A percentile compares a stretch with the other conserved stretches of the same genome.
Conservation (phyloP, 2,797 vertebrate species). For the Pseudomugil gertrudae region DNA sequence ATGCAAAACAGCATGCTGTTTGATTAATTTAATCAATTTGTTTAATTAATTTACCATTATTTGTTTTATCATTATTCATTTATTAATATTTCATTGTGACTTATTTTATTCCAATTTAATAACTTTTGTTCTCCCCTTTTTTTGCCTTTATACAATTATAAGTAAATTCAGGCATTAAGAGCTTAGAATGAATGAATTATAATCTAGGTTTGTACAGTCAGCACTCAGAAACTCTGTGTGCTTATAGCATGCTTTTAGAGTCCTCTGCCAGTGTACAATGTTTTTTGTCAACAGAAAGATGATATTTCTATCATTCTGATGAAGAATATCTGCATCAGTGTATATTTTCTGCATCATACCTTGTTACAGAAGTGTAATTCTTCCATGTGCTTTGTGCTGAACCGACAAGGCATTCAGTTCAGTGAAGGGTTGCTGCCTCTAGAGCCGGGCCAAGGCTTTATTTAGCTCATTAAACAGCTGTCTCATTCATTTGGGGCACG, state of each 20-base stretch:
- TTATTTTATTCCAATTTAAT: not conserved
- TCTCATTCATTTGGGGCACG: slow-evolving; percentile 62
- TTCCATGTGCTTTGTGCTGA: slow-evolving; percentile 52
- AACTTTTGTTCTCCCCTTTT: not conserved
- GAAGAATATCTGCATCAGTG: slow-evolving; percentile 50
- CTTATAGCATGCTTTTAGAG: too few relatives aligned
- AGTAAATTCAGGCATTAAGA: not conserved
- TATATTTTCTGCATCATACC: slow-evolving; percentile 38
- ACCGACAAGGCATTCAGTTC: slow-evolving; percentile 57
- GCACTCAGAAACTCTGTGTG: not conserved
- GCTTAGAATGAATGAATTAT: slow-evolving; percentile 1
- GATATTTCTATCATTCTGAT: slow-evolving; percentile 20
- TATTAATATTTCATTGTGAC: too few relatives aligned
- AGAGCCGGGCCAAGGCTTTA: slow-evolving; percentile 67
- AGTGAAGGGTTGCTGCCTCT: slow-evolving; percentile 52
- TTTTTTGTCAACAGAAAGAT: slow-evolving; percentile 11
- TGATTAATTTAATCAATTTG: not conserved
- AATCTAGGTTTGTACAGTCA: not conserved
- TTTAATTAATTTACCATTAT: too few relatives aligned
- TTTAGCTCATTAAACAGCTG: slow-evolving; percentile 81
- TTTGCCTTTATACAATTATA: not conserved
- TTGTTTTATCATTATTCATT: too few relatives aligned
- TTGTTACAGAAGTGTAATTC: slow-evolving; percentile 49
- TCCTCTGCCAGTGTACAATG: too few relatives aligned
- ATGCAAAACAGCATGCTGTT: slow-evolving; percentile 33